Percentiles rank a stretch among this genome's conserved stretches.
phyloP scores from a whole-genome alignment of 2,113 vertebrate species.

The Gorilla gorilla region DNA sequence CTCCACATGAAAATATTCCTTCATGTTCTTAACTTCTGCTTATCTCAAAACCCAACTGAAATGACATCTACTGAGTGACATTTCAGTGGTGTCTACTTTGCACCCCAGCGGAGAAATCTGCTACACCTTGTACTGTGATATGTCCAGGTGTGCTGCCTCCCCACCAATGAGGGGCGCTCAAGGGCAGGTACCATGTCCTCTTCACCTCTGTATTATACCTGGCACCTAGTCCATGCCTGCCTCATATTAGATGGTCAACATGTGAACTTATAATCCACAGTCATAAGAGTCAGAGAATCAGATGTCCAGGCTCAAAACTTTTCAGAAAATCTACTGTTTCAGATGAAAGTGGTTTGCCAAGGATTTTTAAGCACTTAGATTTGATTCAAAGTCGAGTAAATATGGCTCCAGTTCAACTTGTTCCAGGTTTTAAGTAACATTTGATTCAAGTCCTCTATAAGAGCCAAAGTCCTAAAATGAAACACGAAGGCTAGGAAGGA shows the following conservation, averaged over 20 bases:
- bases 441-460: neutral
- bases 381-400: neutral
- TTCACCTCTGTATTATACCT: fast-evolving
- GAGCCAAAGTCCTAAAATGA: neutral
- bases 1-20: fast-evolving
- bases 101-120: neutral
- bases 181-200: neutral
- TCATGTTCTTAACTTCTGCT: neutral
- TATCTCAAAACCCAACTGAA: neutral
- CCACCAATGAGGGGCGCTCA: fast-evolving
- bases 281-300: neutral
- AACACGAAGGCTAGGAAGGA: neutral
- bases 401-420: neutral
- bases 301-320: neutral
- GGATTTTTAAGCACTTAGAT: neutral
- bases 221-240: neutral
- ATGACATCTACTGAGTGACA: neutral
- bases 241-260: too few relatives aligned
- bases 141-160: neutral
- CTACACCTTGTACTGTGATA: fast-evolving
- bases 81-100: neutral
- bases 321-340: neutral
- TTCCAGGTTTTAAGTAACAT: neutral
- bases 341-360: neutral
- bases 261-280: neutral